phyloP scores from a whole-genome alignment of 2,113 vertebrate species.

The Sphaerodactylus townsendi region DNA sequence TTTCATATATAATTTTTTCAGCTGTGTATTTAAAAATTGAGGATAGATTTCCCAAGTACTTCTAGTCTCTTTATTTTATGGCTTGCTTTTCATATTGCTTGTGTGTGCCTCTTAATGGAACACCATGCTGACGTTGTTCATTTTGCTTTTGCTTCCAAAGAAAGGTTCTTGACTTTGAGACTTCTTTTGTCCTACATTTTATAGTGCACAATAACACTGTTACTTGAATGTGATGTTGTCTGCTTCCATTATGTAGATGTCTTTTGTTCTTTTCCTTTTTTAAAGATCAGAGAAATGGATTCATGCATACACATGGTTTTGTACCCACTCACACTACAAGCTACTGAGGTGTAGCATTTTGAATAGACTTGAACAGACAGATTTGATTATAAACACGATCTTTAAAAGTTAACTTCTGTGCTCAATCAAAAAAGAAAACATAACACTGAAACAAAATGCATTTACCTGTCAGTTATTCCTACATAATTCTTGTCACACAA shows the following conservation, averaged over 20 bases:
- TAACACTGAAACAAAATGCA: conserved; percentile 50
- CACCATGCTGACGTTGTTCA: neutral
- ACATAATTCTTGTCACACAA: conserved; percentile 44
- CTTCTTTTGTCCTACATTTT: conserved; percentile 21
- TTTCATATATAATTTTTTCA: neutral
- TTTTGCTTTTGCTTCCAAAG: neutral
- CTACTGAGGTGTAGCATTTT: conserved; percentile 50
- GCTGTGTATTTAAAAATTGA: neutral
- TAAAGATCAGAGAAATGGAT: conserved; percentile 38
- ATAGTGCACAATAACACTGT: conserved; percentile 15
- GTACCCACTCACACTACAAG: conserved; percentile 42
- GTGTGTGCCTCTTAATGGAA: neutral
- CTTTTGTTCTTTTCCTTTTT: conserved; percentile 48
- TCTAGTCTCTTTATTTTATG: neutral
- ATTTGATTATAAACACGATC: conserved; percentile 53
- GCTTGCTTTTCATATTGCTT: neutral
- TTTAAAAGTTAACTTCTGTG: conserved; percentile 56
- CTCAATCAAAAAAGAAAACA: conserved; percentile 52
- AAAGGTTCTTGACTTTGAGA: conserved; percentile 12
- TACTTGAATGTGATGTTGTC: conserved; percentile 17
- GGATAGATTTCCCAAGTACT: neutral
- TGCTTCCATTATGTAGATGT: conserved; percentile 30
- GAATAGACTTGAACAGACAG: conserved; percentile 45
- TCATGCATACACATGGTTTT: conserved; percentile 20
- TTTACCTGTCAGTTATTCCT: conserved; percentile 57